Base-by-base conservation (phyloP, 2,888 invertebrate species). In the Geophilus truncorum region DNA sequence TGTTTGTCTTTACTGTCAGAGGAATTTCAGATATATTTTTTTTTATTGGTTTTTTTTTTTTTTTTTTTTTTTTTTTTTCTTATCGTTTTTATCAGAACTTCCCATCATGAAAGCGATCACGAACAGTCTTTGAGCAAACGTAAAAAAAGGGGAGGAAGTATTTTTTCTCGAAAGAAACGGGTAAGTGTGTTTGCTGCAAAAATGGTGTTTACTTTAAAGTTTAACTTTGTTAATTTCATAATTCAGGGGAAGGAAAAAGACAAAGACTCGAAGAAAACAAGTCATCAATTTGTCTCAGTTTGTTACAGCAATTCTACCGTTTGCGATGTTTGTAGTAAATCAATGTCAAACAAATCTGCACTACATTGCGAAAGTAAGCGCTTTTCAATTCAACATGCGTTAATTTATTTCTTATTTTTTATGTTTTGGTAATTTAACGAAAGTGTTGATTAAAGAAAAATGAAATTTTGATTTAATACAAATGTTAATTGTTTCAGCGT, bases 141-240 rank as follows among this genome's bases (percentile, higher is more conserved):
- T 85, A 90, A 94, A 84, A 96, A 96, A 89, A 90, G 95, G 79
- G 95, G 95, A 80, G 95, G 95, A 80, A 95, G 95, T 84, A 88
- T 96, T 82, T 96, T 96, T 90, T 96, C 95, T 87, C 92, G 95
- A 83, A 96, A 95, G 88, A 95, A 95, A 88, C 94, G 95, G 91
- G 95, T 90, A 86, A 83, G 21, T 78, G n/a, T n/a, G n/a, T n/a
- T n/a, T n/a, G n/a, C n/a, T n/a, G n/a, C n/a, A n/a, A n/a, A n/a
- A n/a, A n/a, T n/a, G n/a, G n/a, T n/a, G 7, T 78, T 78, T 78
- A 25, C 5, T 25, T 78, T 78, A 2, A 21, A n/a, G n/a, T n/a
- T 78, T 30, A 9, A 36, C n/a, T 34, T 36, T 36, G 9, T 78
- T 77, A 21, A 45, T 80, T 45, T 30, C 32, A 32, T 82, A 82